Base-by-base conservation (phyloP, 92 coral and sea anemone genomes). In the Pocillopora meandrina region DNA sequence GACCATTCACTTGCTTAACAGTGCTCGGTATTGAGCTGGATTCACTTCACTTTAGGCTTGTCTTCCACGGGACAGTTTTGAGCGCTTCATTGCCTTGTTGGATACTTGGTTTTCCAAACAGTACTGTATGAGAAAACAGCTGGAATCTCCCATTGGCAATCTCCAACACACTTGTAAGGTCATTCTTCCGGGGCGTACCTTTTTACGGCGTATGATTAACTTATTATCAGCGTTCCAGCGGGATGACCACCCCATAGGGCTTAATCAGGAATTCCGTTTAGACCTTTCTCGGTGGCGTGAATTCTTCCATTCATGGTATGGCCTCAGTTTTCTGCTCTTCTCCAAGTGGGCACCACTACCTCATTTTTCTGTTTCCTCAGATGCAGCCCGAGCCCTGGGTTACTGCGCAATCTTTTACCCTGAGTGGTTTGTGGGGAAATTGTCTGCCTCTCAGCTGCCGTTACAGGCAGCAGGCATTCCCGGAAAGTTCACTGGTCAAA, bases 21-120 rank as follows among this genome's bases (percentile, higher is more conserved):
- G 69, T 84, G 17, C 64, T 84, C 9, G 87, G 82, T 9, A 74
- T 84, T 18, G 76, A 85, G 69, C 81, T 85, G 15, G 84, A 85
- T 47, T 77, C 66, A n/a, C 21, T 42, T 0, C 31, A 10, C 59
- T 84, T 72, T 15, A 42, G 76, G 76, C 76, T 56, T 13, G 20
- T 11, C 76, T 72, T 18, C 58, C 59, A 42, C 5, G 5, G 5
- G 49, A 42, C 7, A 42, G 1, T 34, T 31, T 14, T 12, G 67
- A 75, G 12, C 19, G 17, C 1, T 26, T 57, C 20, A 5, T 18
- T 10, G 80, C 11, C 2, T 18, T 57, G 16, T 52, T 59, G 9
- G 52, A 57, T 13, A 5, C 42, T 9, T 75, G 80, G 80, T 75
- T 68, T 8, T 2, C 23, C 8, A 75, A 75, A 57, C 52, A 31